Evolutionary conservation across 2,888 invertebrate species (phyloP), one percentile per base, ranked within the genome.

Genomic region (Mimachlamys varia): DNA sequence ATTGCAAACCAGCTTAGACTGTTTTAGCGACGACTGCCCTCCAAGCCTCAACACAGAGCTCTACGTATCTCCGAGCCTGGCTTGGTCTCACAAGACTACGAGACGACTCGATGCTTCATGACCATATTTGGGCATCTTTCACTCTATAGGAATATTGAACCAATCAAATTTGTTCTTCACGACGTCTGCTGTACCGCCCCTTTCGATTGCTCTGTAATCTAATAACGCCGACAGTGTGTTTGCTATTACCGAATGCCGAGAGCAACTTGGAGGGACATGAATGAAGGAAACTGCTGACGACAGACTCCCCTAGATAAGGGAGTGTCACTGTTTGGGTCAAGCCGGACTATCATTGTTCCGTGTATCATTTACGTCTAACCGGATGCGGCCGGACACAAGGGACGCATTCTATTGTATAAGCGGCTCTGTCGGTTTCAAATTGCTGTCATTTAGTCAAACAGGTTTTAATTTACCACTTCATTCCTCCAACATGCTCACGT

Each of bases 41-140:
- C 76, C 33, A 76, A 62, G 33, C 76, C 76, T 76, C 12, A 33
- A 27, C 76, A 76, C 27, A 76, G 33, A 76, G 76, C 33, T 76
- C 76, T 76, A 76, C 10, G 53, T 76, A 33, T 76, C 76, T 22
- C 76, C 76, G 33, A 76, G 76, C 22, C 27, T 76, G 76, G 33
- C 27, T 76, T 76, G 76, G 76, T 76, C 76, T 76, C 76, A 76
- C 76, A 76, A 76, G 76, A 76, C 76, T 76, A 76, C 76, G 76
- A 76, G 27, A 76, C 76, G 76, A 33, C 76, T 76, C 76, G 76
- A 76, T 76, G 76, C 76, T 76, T 33, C 76, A 76, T 76, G 76
- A 76, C 76, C 76, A 76, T 76, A 76, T 76, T 76, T 76, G 76
- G 76, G 76, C 76, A 76, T 76, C 76, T 76, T 76, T 76, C 76